These are phyloP conservation scores for Erithacus rubecula DNA, from an alignment of 2,797 vertebrate genomes.

Conservation along the genomic window DNA sequence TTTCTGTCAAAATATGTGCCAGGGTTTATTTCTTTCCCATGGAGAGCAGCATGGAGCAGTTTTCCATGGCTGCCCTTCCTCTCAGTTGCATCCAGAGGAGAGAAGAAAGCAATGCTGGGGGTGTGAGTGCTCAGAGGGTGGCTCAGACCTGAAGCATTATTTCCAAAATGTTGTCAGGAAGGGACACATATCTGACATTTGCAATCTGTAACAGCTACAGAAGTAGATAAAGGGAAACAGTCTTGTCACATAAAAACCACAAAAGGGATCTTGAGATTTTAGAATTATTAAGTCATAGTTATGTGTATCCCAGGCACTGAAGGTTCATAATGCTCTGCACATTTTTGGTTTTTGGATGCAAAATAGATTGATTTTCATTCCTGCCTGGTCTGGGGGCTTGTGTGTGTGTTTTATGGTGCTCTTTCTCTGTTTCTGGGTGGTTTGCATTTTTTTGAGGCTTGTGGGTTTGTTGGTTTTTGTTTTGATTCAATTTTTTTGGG, in stretches of 20 bases:
- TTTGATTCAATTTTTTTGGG: neutral
- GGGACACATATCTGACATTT: neutral
- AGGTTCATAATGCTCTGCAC: neutral
- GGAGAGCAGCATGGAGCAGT: neutral
- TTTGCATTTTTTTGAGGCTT: neutral
- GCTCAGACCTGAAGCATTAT: conserved; percentile 24
- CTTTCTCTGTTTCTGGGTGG: neutral
- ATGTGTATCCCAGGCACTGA: neutral
- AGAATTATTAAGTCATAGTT: neutral
- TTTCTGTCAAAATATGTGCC: neutral
- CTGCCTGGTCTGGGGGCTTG: neutral
- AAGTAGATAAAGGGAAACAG: neutral
- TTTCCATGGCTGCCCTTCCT: neutral
- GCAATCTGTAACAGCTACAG: neutral
- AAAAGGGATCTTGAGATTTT: neutral
- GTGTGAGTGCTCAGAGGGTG: neutral
- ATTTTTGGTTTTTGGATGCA: neutral
- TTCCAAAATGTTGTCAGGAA: neutral
- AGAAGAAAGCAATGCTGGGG: neutral
- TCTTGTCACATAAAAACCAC: neutral
- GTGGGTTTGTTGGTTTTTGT: neutral
- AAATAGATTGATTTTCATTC: neutral
- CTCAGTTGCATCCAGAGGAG: neutral
- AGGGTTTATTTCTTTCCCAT: neutral
- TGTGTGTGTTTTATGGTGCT: neutral